Percentiles rank a stretch among this genome's conserved stretches.
These are phyloP conservation scores for Ophion costatus DNA, from an alignment of 2,888 invertebrate genomes.

Conservation along the genomic window DNA sequence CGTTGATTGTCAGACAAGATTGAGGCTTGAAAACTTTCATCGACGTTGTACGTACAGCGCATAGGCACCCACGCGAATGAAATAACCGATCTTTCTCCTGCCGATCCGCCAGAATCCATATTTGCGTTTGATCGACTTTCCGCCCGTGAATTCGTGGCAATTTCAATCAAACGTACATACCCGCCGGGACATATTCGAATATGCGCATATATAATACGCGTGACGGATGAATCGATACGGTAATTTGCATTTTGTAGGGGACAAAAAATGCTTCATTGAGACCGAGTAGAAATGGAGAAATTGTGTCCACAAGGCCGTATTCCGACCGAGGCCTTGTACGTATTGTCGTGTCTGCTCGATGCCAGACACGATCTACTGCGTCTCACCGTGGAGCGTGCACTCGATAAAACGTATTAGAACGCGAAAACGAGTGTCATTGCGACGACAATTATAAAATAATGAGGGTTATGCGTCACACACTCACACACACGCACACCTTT, in stretches of 20 bases:
- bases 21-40: not conserved
- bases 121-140: not conserved
- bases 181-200: not conserved
- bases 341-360: slow-evolving; percentile 11
- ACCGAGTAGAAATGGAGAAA: not conserved
- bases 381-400: slow-evolving; percentile 2
- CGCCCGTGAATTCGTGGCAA: not conserved
- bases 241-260: not conserved
- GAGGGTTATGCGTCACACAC: not conserved
- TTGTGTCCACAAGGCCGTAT: slow-evolving; percentile 8
- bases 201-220: slow-evolving; percentile 17
- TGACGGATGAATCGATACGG: not conserved
- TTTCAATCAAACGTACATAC: slow-evolving; percentile 3
- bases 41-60: not conserved
- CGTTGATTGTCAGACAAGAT: not conserved
- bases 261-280: slow-evolving; percentile 5
- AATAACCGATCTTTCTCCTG: not conserved
- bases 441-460: slow-evolving; percentile 27
- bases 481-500: too few species aligned
- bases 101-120: not conserved
- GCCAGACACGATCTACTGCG: slow-evolving; percentile 31
- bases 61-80: not conserved
- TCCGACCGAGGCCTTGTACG: slow-evolving; percentile 7
- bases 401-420: slow-evolving; percentile 34
- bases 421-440: not conserved